phyloP scores from a whole-genome alignment of 1,140 invertebrate species.

The Thaumatotibia leucotreta region DNA sequence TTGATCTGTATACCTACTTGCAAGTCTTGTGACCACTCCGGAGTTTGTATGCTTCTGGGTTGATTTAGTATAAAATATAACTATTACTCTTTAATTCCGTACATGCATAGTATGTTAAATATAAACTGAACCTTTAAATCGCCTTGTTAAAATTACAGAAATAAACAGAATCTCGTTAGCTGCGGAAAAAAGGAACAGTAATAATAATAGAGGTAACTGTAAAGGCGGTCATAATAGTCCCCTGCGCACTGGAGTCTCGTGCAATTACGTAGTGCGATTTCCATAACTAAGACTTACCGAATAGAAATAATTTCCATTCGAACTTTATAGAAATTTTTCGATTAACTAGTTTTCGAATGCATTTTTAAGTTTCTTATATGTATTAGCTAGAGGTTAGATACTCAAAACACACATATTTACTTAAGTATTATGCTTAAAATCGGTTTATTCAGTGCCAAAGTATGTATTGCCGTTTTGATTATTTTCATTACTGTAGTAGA shows the following conservation, averaged over 20 bases:
- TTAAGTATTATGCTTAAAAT: no score
- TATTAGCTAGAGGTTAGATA: no score
- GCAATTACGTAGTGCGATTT: neutral
- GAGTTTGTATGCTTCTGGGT: no score
- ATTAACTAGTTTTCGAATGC: neutral
- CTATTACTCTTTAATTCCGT: no score
- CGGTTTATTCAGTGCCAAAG: no score
- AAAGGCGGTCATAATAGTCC: neutral
- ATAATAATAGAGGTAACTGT: neutral
- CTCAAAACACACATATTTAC: no score
- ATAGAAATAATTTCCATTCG: neutral
- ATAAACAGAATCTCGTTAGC: neutral
- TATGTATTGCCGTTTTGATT: no score
- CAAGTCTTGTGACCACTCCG: no score
- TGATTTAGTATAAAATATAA: no score
- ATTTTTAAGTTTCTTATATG: neutral
- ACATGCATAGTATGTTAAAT: no score
- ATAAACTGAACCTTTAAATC: neutral
- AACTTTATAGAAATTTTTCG: neutral
- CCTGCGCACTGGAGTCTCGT: neutral
- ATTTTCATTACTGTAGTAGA: no score
- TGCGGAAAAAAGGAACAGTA: neutral
- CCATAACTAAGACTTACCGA: constrained; percentile 4
- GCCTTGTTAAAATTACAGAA: neutral
- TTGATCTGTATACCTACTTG: no score